Percentiles rank a stretch among this genome's conserved stretches.
These are phyloP conservation scores for Hippocampus guttulatus DNA, from an alignment of 2,113 vertebrate species.

Conservation along the genomic window DNA sequence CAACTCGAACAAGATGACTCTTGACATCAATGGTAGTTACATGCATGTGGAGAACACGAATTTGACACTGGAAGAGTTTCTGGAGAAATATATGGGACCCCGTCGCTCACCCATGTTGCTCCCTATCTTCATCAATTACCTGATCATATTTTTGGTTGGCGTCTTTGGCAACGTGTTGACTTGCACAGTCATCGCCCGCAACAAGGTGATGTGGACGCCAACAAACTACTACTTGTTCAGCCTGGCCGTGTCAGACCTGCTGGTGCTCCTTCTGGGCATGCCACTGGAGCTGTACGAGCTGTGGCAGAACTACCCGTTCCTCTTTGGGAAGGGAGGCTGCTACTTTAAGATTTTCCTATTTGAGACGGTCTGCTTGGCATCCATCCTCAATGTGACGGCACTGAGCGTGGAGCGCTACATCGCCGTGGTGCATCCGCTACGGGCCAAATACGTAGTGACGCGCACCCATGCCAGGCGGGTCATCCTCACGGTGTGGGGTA, in stretches of 20 bases:
- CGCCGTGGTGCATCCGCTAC: slow-evolving; percentile 87
- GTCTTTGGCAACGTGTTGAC: slow-evolving; percentile 83
- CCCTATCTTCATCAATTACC: slow-evolving; percentile 82
- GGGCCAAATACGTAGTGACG: slow-evolving; percentile 85
- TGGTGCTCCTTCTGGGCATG: slow-evolving; percentile 89
- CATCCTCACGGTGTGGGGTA: slow-evolving; percentile 78
- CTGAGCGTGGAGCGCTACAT: slow-evolving; percentile 90
- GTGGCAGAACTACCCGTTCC: slow-evolving; percentile 91
- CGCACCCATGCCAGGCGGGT: slow-evolving; percentile 81
- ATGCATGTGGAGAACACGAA: slow-evolving; percentile 67
- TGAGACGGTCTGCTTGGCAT: slow-evolving; percentile 88
- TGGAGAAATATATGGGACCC: slow-evolving; percentile 79
- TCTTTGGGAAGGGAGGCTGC: slow-evolving; percentile 81
- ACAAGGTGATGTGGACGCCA: slow-evolving; percentile 87
- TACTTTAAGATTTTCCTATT: slow-evolving; percentile 89
- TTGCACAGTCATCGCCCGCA: slow-evolving; percentile 81
- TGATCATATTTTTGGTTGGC: slow-evolving; percentile 85
- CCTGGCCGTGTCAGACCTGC: slow-evolving; percentile 85
- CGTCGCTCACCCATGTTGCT: slow-evolving; percentile 76
- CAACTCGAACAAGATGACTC: slow-evolving; percentile 30
- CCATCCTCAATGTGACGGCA: slow-evolving; percentile 88
- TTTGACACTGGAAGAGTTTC: slow-evolving; percentile 75
- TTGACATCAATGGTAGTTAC: slow-evolving; percentile 50
- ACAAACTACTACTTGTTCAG: slow-evolving; percentile 96
- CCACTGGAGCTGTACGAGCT: slow-evolving; percentile 90